Evolutionary conservation across 1,140 invertebrate genomes (phyloP), one percentile per base, ranked within the genome.

Genomic region (Metopolophium dirhodum): DNA sequence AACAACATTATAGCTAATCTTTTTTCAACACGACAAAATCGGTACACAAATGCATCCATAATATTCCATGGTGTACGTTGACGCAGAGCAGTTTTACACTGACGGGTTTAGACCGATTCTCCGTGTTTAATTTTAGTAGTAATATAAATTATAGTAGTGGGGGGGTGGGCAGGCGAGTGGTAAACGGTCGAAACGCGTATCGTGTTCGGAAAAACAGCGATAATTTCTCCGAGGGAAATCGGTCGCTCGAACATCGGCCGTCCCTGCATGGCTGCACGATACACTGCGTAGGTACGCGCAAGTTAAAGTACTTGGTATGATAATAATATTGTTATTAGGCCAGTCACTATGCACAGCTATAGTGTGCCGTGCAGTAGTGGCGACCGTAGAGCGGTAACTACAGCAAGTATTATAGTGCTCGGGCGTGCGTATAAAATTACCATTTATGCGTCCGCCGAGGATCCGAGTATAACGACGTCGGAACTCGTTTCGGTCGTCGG

Each of bases 351-450:
- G n/a, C n/a, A n/a, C n/a, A n/a, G n/a, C n/a, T n/a, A n/a, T n/a
- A n/a, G n/a, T n/a, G n/a, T n/a, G n/a, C n/a, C n/a, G n/a, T n/a
- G n/a, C n/a, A n/a, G 51, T 54, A 23, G 51, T 54, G 11, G 47
- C 9, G 11, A 14, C 11, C 8, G 7, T 47, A 47, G 11, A 49
- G 11, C 18, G 51, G 51, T 54, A 54, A 54, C 51, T 54, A 54
- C 11, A 6, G 61, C n/a, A n/a, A 77, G n/a, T 77, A 77, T 77
- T 77, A 77, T n/a, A n/a, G 61, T 77, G 61, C n/a, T 77, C 61
- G 61, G n/a, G n/a, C 61, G 61, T 77, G 61, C 61, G 61, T 77
- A 77, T 77, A 83, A 83, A 83, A 83, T 83, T 83, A 83, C n/a
- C 77, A 83, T 37, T 83, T 83, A 83, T 37, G 7, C 35, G 77